Evolutionary conservation across 2,888 invertebrate genomes (phyloP).

Genomic region (Heliconius aoede): DNA sequence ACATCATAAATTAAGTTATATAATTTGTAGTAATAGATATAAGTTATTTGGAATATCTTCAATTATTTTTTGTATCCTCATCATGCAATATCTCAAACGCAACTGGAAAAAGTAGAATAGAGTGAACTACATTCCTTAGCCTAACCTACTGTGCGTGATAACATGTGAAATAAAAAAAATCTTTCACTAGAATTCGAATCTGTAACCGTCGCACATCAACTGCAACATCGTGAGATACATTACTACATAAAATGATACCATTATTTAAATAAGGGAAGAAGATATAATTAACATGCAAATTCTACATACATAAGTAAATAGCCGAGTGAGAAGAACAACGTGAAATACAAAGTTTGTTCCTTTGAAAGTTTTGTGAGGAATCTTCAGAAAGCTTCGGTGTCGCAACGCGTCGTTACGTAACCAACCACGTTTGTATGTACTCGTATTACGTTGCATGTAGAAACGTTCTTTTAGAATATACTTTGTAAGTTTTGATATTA

Average conservation of each 20-base stretch:
- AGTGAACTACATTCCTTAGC: not conserved
- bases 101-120: not conserved
- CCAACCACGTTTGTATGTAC: not conserved
- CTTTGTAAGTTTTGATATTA: not conserved
- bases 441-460: not conserved
- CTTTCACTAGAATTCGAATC: not conserved
- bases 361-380: not conserved
- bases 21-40: no score
- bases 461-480: not conserved
- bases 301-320: slow-evolving; percentile 11
- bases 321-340: slow-evolving; percentile 3
- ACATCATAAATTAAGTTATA: no score
- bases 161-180: not conserved
- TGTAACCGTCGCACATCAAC: not conserved
- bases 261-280: slow-evolving; percentile 4
- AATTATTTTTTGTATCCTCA: no score
- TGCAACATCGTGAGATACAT: not conserved
- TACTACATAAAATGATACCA: not conserved
- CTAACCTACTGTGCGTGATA: not conserved
- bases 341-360: not conserved
- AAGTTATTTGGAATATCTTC: no score
- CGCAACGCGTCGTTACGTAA: not conserved
- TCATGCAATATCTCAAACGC: not conserved
- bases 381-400: not conserved
- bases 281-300: slow-evolving; percentile 3